Evolutionary conservation across 2,888 invertebrate genomes (phyloP).

Genomic region (Hypselothyrea guttata): DNA sequence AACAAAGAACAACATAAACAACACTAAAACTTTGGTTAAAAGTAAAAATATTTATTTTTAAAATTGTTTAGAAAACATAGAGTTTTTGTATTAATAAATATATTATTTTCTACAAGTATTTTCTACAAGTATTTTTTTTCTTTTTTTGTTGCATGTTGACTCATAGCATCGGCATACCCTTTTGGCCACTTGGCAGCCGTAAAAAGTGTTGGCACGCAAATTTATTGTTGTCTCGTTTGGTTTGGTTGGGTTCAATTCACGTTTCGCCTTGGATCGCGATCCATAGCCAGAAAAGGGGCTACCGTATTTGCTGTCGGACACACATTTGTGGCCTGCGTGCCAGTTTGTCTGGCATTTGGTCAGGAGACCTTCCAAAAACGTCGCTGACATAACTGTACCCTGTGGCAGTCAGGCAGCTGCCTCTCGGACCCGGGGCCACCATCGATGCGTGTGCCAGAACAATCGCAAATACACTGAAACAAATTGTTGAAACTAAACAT

Average conservation of each 20-base stretch:
- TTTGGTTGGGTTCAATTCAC: constrained; percentile 45
- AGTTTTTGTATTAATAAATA: no score
- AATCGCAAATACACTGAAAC: background rate
- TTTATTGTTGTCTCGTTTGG: constrained; percentile 69
- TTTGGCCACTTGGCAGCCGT: background rate
- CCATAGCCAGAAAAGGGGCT: constrained; percentile 70
- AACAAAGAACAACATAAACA: no score
- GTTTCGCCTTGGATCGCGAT: constrained; percentile 29
- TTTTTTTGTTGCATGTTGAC: constrained; percentile 1
- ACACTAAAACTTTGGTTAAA: no score
- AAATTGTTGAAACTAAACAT: background rate
- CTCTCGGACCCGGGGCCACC: constrained; percentile 36
- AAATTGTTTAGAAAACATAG: no score
- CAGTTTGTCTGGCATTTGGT: constrained; percentile 72
- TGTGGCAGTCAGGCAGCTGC: constrained; percentile 31
- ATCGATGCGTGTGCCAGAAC: constrained; percentile 58
- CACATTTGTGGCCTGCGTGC: constrained; percentile 63
- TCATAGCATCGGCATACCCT: constrained; percentile 24
- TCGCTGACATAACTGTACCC: constrained; percentile 76
- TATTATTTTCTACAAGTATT: no score
- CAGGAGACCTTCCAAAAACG: constrained; percentile 65
- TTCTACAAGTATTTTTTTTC: no score
- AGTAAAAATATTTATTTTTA: no score
- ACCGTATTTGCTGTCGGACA: constrained; percentile 67
- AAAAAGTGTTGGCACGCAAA: constrained; percentile 77